phyloP scores from a whole-genome alignment of 2,113 vertebrate genomes.

The Corydoras maculifer region DNA sequence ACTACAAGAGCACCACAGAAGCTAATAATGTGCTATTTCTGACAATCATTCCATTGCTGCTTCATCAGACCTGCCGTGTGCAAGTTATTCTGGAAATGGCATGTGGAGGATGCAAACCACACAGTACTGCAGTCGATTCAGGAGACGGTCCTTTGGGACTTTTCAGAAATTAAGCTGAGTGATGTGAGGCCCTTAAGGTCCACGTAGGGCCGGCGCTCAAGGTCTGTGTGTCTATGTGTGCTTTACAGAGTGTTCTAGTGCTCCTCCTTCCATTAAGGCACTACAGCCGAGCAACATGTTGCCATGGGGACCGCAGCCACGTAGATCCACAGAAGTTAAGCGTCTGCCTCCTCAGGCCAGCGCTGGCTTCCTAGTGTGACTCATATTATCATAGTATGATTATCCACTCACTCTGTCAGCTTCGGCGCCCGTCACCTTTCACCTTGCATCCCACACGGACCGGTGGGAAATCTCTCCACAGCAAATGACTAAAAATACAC shows the following conservation, averaged over 20 bases:
- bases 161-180: slow-evolving; percentile 15
- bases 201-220: slow-evolving; percentile 45
- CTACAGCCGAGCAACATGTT: slow-evolving; percentile 56
- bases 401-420: slow-evolving; percentile 3
- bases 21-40: not conserved
- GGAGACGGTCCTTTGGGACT: too few relatives aligned
- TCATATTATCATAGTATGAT: slow-evolving; percentile 38
- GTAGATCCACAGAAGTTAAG: slow-evolving; percentile 57
- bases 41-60: too few relatives aligned
- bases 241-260: slow-evolving; percentile 31
- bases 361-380: slow-evolving; percentile 39
- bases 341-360: slow-evolving; percentile 52
- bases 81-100: too few relatives aligned
- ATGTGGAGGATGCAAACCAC: too few relatives aligned
- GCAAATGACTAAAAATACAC: not conserved
- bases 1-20: not conserved
- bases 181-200: not conserved
- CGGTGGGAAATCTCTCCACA: not conserved
- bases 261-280: slow-evolving; percentile 49
- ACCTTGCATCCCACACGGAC: not conserved
- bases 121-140: too few relatives aligned
- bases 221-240: slow-evolving; percentile 13
- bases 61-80: not conserved
- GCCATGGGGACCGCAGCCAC: slow-evolving; percentile 61
- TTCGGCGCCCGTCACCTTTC: not conserved